Evolutionary conservation across 1,140 invertebrate species (phyloP).

Genomic region (Ceratosolen solmsi): DNA sequence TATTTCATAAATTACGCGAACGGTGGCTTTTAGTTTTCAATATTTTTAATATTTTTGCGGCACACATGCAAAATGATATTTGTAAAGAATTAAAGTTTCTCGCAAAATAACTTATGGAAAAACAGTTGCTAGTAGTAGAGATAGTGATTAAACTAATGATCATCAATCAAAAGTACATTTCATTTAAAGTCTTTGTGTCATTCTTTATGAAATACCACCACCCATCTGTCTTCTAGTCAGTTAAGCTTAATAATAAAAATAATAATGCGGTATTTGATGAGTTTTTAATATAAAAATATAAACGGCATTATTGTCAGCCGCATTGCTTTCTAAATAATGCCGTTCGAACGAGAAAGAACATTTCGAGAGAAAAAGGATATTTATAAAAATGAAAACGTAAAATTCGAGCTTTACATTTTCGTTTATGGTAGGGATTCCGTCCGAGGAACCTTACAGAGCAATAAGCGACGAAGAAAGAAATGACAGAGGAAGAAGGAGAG

Average conservation of each 20-base stretch:
- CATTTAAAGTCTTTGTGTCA: too few relatives aligned
- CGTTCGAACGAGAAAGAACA: neutral
- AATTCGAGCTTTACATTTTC: conserved; percentile 30
- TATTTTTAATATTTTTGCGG: neutral
- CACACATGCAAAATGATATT: too few relatives aligned
- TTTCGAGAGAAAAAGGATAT: neutral
- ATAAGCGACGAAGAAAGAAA: neutral
- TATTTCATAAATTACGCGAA: neutral
- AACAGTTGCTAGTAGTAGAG: too few relatives aligned
- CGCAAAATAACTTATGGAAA: too few relatives aligned
- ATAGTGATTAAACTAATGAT: too few relatives aligned
- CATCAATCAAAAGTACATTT: too few relatives aligned
- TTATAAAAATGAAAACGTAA: conserved; percentile 12
- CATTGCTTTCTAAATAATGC: neutral
- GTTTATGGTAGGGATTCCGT: conserved; percentile 8
- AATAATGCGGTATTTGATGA: too few relatives aligned
- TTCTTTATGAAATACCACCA: too few relatives aligned
- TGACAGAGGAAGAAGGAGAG: neutral
- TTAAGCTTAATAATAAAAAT: too few relatives aligned
- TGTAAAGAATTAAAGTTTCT: too few relatives aligned
- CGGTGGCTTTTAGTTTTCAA: neutral
- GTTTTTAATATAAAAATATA: neutral
- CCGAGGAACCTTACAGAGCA: conserved; percentile 8
- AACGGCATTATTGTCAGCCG: neutral
- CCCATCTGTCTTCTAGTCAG: too few relatives aligned